phyloP scores from a whole-genome alignment of 2,113 vertebrate genomes.

The Pteruthius melanotis region DNA sequence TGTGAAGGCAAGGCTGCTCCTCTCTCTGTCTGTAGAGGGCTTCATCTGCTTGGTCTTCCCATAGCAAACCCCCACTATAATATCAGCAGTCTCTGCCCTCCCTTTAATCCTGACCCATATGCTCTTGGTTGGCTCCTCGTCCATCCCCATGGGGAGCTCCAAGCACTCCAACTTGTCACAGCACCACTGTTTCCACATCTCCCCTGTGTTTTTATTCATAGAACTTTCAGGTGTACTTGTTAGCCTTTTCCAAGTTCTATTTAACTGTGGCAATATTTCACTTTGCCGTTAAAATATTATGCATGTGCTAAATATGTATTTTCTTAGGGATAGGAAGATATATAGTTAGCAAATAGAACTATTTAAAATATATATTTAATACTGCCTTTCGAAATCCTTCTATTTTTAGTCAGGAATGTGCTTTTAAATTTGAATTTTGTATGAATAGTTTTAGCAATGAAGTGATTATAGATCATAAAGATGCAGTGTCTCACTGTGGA shows the following conservation, averaged over 20 bases:
- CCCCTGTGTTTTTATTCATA: background rate
- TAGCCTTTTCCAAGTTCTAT: background rate
- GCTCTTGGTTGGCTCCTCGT: fast-evolving
- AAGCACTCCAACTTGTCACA: background rate
- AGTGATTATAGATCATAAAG: background rate
- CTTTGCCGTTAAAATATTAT: background rate
- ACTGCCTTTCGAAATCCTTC: background rate
- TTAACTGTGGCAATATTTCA: background rate
- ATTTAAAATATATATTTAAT: background rate
- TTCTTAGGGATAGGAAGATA: background rate
- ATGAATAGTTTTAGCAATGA: background rate
- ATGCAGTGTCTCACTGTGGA: background rate
- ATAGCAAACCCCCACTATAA: background rate
- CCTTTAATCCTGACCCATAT: background rate
- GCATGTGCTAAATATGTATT: background rate
- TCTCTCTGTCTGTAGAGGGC: background rate
- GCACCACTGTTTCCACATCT: background rate
- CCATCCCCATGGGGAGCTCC: background rate
- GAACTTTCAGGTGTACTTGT: background rate
- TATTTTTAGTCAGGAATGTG: background rate
- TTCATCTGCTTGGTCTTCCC: background rate
- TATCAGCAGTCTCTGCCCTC: background rate
- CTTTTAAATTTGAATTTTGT: conserved; percentile 12
- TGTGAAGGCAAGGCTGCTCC: background rate
- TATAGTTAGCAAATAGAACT: background rate